A percentile compares a stretch with the other conserved stretches of the same genome.
Evolutionary conservation across 2,113 vertebrate genomes (phyloP).

Genomic region (Silurus asotus): DNA sequence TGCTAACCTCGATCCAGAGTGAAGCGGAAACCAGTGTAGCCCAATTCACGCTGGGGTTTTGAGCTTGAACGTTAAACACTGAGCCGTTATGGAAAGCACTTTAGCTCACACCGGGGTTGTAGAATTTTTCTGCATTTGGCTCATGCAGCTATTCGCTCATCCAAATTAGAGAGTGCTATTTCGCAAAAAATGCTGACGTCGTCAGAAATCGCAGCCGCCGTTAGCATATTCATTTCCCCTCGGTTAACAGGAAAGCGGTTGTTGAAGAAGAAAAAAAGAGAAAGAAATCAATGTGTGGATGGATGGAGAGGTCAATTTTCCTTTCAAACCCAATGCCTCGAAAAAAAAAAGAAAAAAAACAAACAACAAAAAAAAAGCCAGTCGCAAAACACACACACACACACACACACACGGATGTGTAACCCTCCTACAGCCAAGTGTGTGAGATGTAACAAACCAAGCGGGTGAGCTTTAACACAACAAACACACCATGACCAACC

Average conservation of each 20-base stretch:
- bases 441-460: constrained; percentile 51
- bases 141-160: constrained; percentile 1
- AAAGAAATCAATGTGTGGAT: constrained; percentile 49
- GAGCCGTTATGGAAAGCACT: constrained; percentile 13
- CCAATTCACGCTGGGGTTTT: not conserved
- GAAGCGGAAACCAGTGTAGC: not conserved
- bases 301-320: constrained; percentile 46
- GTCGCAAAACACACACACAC: constrained; percentile 33
- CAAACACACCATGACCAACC: constrained; percentile 35
- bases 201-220: constrained; percentile 19
- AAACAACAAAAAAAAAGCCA: constrained; percentile 11
- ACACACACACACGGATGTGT: constrained; percentile 33
- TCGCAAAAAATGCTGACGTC: constrained; percentile 52
- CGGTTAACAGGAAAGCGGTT: constrained; percentile 2
- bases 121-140: constrained; percentile 10
- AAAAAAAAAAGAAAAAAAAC: not conserved
- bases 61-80: not conserved
- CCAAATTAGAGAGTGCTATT: constrained; percentile 45
- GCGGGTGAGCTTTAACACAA: constrained; percentile 43
- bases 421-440: constrained; percentile 50
- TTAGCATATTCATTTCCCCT: constrained; percentile 51
- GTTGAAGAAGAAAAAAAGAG: constrained; percentile 6
- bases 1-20: not conserved
- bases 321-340: not conserved
- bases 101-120: constrained; percentile 8